Base-by-base conservation (phyloP, 2,797 vertebrate genomes). In the Smutsia gigantea region DNA sequence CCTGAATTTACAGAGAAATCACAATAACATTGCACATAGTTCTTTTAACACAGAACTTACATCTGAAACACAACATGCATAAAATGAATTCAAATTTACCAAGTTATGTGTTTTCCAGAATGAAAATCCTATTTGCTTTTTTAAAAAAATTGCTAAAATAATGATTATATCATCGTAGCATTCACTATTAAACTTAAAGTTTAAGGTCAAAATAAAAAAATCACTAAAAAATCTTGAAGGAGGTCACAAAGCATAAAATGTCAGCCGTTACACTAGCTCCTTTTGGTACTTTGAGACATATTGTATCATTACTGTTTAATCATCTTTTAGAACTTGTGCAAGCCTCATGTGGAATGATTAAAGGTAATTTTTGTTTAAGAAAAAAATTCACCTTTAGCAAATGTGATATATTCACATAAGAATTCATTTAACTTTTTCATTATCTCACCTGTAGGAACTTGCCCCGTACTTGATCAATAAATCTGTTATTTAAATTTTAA, bases 391-490 rank as follows among this genome's bases (percentile, higher is more conserved):
- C 75, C 66, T 87, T 94, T 92, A 77, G 21, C 42, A 95, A 90
- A 89, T 95, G 84, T 77, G 29, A 92, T 82, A 94, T 92, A 93
- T 93, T 96, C 64, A 89, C 39, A 81, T 69, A 97, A 96, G 64
- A 96, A 94, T 81, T 94, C 87, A 97, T 94, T 98, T 85, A 92
- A 86, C 71, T 71, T 92, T 96, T 94, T 95, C 79, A 96, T 96
- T 96, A 90, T 90, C 66, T 89, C 79, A 87, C 64, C 91, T 81
- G 12, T 82, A 72, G 90, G 89, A 95, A 90, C 53, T 90, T 95
- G n/a, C 18, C 25, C 34, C 64, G 3, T 78, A 93, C 59, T 94
- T 96, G 61, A 93, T 92, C 92, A 96, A 95, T 94, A 96, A 93
- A 93, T 87, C 69, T 93, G 78, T 63, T 95, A 87, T 89, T 97